Evolutionary conservation across 64 coral and sea anemone species (phyloP).

Genomic region (Acropora tenuis): DNA sequence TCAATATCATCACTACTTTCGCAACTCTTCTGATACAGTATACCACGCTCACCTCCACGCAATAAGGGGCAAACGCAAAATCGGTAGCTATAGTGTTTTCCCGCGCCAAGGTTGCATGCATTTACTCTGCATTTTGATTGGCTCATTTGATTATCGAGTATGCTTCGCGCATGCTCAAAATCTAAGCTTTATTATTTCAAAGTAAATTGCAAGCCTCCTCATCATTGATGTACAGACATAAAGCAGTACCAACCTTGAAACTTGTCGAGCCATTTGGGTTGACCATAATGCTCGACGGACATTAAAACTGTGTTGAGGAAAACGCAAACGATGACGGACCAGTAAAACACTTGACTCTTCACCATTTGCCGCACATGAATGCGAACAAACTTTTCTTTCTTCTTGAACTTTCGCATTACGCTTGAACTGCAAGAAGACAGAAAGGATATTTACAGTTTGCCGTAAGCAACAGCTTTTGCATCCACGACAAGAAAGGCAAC

Average conservation of each 20-base stretch:
- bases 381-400: conserved; percentile 80
- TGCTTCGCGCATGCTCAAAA: background rate
- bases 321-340: conserved; percentile 94
- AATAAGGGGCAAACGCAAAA: no score
- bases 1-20: no score
- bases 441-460: no score
- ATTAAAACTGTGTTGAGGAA: conserved; percentile 93
- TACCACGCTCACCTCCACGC: no score
- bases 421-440: conserved; percentile 51
- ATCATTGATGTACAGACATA: background rate
- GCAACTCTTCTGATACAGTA: no score
- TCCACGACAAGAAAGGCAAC: no score
- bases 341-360: conserved; percentile 91
- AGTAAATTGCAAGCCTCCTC: no score
- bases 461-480: no score
- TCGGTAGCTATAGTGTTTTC: no score
- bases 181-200: background rate
- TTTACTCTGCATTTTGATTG: no score
- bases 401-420: conserved; percentile 77
- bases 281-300: conserved; percentile 83
- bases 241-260: conserved; percentile 71
- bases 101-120: no score
- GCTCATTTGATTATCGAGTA: no score
- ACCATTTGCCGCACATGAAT: conserved; percentile 68
- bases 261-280: conserved; percentile 68